A percentile compares a stretch with the other conserved stretches of the same genome.
Conservation (phyloP, 2,888 invertebrate genomes). For the Acholoe squamosa region DNA sequence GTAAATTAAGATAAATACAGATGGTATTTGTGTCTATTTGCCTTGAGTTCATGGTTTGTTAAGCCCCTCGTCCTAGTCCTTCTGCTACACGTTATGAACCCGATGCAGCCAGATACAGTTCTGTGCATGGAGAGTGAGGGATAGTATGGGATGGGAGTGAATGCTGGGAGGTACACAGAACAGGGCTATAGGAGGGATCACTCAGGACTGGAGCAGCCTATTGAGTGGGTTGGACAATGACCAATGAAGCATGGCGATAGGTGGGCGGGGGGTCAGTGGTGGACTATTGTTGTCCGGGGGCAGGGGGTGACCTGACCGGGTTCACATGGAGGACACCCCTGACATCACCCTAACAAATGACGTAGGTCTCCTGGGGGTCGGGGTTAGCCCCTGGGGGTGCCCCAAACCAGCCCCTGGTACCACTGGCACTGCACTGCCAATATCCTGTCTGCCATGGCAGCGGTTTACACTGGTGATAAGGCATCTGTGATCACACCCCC, state of each 20-base stretch:
- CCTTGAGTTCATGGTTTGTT: too few relatives aligned
- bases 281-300: constrained; percentile 2
- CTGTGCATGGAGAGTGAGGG: too few relatives aligned
- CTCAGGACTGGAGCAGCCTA: neutral
- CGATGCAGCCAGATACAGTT: too few relatives aligned
- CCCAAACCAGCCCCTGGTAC: neutral
- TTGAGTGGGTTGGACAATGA: neutral
- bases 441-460: neutral
- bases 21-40: too few relatives aligned
- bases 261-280: neutral
- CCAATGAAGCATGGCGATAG: constrained; percentile 21
- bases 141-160: too few relatives aligned
- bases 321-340: constrained; percentile 16
- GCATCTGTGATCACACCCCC: constrained; percentile 7
- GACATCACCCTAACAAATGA: constrained; percentile 34
- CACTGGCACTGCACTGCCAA: neutral
- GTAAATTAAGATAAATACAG: too few relatives aligned
- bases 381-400: neutral
- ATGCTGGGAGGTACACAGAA: neutral
- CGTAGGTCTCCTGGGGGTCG: constrained; percentile 16
- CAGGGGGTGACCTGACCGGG: constrained; percentile 15
- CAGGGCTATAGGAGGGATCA: neutral
- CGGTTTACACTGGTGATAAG: constrained; percentile 2
- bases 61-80: too few relatives aligned
- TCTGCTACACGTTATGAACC: too few relatives aligned